These are phyloP conservation scores for Cyaniris semiargus DNA, from an alignment of 2,888 invertebrate species.

Conservation along the genomic window DNA sequence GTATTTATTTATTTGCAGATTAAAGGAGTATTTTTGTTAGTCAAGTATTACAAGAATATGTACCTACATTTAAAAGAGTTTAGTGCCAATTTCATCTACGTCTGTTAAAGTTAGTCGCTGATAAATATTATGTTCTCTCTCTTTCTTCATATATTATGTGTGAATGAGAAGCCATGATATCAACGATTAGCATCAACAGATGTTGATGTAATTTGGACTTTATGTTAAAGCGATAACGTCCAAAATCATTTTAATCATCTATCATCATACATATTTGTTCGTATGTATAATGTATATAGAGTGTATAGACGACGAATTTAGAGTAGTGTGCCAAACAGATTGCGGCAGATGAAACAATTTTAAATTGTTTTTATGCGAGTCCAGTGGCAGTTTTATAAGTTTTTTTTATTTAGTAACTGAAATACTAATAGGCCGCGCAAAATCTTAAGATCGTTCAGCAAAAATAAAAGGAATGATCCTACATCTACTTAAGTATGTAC, in stretches of 20 bases:
- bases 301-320: slow-evolving; percentile 56
- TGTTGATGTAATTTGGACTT: background rate
- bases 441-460: no score
- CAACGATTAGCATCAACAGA: background rate
- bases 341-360: slow-evolving; percentile 44
- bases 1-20: background rate
- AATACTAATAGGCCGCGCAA: background rate
- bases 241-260: background rate
- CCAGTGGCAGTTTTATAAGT: slow-evolving; percentile 33
- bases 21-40: background rate
- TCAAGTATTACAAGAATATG: background rate
- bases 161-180: background rate
- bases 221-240: background rate
- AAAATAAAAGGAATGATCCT: background rate
- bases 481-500: no score
- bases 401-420: no score
- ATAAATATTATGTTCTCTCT: background rate
- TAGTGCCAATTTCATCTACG: background rate
- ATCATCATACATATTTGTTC: slow-evolving; percentile 54
- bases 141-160: background rate
- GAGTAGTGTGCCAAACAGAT: slow-evolving; percentile 69
- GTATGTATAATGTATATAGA: slow-evolving; percentile 50
- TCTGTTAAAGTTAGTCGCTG: background rate
- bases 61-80: background rate
- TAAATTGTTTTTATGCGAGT: slow-evolving; percentile 39